phyloP scores from a whole-genome alignment of 2,113 vertebrate species.

The Theristicus caerulescens region DNA sequence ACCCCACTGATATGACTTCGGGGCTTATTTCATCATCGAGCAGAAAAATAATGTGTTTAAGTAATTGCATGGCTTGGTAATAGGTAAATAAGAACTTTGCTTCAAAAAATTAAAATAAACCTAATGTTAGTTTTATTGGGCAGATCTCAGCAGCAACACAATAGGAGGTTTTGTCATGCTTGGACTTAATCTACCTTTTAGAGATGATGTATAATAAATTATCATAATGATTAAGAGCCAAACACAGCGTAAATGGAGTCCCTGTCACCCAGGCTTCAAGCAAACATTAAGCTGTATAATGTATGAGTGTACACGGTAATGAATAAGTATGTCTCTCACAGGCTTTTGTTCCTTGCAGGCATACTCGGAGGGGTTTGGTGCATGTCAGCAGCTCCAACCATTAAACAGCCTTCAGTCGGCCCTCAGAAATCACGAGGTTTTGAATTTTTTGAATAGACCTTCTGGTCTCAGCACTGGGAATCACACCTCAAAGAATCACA shows the following conservation, averaged over 20 bases:
- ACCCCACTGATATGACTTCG: neutral
- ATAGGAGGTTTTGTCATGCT: neutral
- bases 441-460: neutral
- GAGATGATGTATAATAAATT: neutral
- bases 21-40: neutral
- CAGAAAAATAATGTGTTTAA: neutral
- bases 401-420: neutral
- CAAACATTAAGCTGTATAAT: constrained; percentile 18
- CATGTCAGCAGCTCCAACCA: neutral
- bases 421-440: neutral
- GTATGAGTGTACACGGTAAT: neutral
- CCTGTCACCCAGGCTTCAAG: neutral
- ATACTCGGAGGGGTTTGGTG: neutral
- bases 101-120: neutral
- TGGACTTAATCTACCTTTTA: constrained; percentile 5
- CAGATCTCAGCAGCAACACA: neutral
- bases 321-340: neutral
- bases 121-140: neutral
- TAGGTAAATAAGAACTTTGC: neutral
- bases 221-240: constrained; percentile 33
- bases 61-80: neutral
- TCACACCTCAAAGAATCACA: neutral
- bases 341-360: neutral
- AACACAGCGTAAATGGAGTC: neutral
- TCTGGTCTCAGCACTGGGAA: neutral